Evolutionary conservation across 2,888 invertebrate genomes (phyloP).

Genomic region (Drosophila nr. medialis): DNA sequence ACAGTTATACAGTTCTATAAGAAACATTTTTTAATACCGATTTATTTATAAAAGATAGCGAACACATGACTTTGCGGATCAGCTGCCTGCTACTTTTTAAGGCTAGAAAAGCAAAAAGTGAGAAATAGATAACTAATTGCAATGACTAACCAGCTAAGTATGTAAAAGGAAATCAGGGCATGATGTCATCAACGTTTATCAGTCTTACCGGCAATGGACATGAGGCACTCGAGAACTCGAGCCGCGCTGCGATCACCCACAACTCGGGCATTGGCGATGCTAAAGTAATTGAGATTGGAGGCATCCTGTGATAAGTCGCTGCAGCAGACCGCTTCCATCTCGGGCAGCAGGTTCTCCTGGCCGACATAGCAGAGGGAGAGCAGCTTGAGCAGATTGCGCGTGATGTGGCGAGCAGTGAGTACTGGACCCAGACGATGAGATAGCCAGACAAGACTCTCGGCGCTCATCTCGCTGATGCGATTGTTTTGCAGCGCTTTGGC

Average conservation of each 20-base stretch:
- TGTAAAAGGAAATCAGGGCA: background rate
- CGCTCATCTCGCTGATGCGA: conserved; percentile 94
- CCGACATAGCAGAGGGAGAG: conserved; percentile 96
- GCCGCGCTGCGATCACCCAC: conserved; percentile 92
- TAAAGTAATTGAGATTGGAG: conserved; percentile 87
- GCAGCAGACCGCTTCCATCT: conserved; percentile 34
- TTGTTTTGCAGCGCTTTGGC: conserved; percentile 83
- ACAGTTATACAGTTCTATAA: background rate
- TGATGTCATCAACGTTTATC: background rate
- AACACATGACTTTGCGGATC: background rate
- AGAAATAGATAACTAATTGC: background rate
- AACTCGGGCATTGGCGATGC: conserved; percentile 88
- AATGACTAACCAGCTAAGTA: background rate
- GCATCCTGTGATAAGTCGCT: conserved; percentile 79
- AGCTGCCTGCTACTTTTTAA: background rate
- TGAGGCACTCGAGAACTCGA: conserved; percentile 95
- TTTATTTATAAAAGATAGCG: background rate
- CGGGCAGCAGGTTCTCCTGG: conserved; percentile 89
- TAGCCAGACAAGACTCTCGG: conserved; percentile 95
- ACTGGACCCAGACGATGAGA: conserved; percentile 97
- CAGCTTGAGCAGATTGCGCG: conserved; percentile 96
- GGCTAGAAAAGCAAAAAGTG: background rate
- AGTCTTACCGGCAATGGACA: conserved; percentile 91
- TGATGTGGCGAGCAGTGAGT: conserved; percentile 94
- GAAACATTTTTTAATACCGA: too few species aligned